Evolutionary conservation across 2,797 vertebrate species (phyloP), one percentile per base, ranked within the genome.

Genomic region (Pterois miles): DNA sequence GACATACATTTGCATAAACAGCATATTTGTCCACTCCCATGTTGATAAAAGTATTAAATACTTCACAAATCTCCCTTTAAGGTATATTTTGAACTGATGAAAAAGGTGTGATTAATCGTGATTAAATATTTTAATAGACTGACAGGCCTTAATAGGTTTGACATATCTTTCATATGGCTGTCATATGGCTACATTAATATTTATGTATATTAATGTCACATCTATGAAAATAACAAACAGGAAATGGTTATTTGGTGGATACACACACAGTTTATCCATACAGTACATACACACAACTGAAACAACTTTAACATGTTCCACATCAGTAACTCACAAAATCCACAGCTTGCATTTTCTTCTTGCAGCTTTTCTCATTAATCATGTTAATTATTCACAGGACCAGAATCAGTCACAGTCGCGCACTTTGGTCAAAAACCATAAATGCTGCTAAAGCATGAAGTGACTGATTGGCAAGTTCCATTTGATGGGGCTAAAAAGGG

Each of bases 391-490:
- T 93, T 90, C 70, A 93, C 25, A 8, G 36, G 43, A 18, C 65
- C 60, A 60, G 65, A 88, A 77, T 83, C 74, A 83, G 88, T 84
- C 85, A 67, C 68, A 76, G 70, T 72, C 58, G 13, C 76, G 90
- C 86, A 88, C 82, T 89, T 88, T 85, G 73, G 85, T 82, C 85
- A 85, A 77, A 46, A 91, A 83, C 75, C 83, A 81, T 84, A 89
- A 93, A 92, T 84, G 83, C 85, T 72, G 83, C 81, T 89, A 86
- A 92, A 90, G 88, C 76, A 71, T 48, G 54, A 88, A 89, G 78
- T 65, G 81, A 86, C 83, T 90, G 91, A 92, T 91, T 90, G 91
- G 85, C 89, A 89, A 82, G 85, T 90, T 91, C 67, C 80, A 86
- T 92, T 87, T 90, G 90, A 93, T 7, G 68, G 79, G 73, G 81